A percentile compares a stretch with the other conserved stretches of the same genome.
phyloP scores from a whole-genome alignment of 2,113 vertebrate genomes.

The Equus quagga region DNA sequence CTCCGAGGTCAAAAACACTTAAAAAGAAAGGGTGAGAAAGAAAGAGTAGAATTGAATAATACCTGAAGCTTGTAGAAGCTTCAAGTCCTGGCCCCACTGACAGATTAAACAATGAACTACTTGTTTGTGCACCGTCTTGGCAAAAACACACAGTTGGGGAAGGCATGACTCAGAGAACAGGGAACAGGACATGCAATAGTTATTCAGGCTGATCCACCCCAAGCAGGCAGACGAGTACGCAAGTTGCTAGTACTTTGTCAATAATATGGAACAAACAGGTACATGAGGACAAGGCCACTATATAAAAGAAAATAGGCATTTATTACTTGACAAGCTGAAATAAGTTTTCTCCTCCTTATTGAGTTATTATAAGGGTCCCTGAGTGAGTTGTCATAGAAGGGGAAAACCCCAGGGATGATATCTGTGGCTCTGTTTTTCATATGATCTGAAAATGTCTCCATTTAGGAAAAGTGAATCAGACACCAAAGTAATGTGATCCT shows the following conservation, averaged over 20 bases:
- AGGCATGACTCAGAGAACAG: slow-evolving; percentile 78
- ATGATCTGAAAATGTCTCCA: background rate
- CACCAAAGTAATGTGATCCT: background rate
- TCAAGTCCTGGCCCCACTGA: slow-evolving; percentile 25
- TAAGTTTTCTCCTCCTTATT: background rate
- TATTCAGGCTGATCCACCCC: slow-evolving; percentile 59
- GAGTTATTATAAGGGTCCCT: no score
- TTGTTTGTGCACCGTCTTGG: slow-evolving; percentile 78
- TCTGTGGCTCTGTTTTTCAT: slow-evolving; percentile 17
- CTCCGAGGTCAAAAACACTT: slow-evolving; percentile 37
- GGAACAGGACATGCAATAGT: slow-evolving; percentile 70
- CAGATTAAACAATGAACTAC: slow-evolving; percentile 78
- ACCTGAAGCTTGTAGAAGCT: slow-evolving; percentile 66
- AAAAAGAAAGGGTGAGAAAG: slow-evolving; percentile 4
- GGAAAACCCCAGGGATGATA: background rate
- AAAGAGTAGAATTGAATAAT: background rate
- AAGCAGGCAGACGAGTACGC: background rate
- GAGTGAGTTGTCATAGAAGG: background rate
- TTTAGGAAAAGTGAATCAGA: slow-evolving; percentile 54
- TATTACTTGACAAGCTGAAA: background rate
- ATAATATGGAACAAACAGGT: slow-evolving; percentile 32
- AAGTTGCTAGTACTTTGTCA: slow-evolving; percentile 13
- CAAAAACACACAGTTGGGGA: slow-evolving; percentile 74
- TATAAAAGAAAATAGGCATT: slow-evolving; percentile 39
- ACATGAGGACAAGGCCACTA: background rate